These are phyloP conservation scores for Mus spretus DNA, from an alignment of 2,797 vertebrate genomes.

Conservation along the genomic window DNA sequence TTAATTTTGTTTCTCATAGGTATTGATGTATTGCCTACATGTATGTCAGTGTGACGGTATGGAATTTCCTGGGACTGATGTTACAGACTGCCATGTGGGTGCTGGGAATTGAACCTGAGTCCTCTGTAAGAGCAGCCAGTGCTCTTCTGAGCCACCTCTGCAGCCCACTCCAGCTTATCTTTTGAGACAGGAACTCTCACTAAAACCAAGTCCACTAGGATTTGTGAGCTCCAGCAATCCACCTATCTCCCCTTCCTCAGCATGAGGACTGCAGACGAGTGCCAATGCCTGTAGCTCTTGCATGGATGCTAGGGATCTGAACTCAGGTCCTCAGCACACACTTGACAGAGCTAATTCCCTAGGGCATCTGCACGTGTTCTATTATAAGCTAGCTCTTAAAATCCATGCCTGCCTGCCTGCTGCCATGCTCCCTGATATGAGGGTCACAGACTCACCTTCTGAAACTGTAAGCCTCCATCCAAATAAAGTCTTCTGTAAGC, in stretches of 20 bases:
- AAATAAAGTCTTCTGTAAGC: background rate
- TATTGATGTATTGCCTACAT: background rate
- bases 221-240: background rate
- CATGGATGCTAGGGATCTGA: background rate
- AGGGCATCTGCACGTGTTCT: background rate
- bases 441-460: background rate
- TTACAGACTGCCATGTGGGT: background rate
- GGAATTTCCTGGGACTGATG: background rate
- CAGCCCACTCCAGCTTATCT: background rate
- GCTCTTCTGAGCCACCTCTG: background rate
- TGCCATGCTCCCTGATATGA: background rate
- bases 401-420: background rate
- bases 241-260: background rate
- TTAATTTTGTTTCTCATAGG: background rate
- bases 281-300: background rate
- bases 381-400: conserved; percentile 42
- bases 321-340: background rate
- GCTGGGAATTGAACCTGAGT: background rate
- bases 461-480: background rate
- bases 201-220: background rate
- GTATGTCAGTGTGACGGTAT: background rate
- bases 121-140: background rate
- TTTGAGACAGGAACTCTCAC: background rate
- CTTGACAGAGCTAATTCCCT: background rate
- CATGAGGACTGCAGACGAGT: background rate